phyloP scores from a whole-genome alignment of 2,888 invertebrate species.

The Orthosia gothica region DNA sequence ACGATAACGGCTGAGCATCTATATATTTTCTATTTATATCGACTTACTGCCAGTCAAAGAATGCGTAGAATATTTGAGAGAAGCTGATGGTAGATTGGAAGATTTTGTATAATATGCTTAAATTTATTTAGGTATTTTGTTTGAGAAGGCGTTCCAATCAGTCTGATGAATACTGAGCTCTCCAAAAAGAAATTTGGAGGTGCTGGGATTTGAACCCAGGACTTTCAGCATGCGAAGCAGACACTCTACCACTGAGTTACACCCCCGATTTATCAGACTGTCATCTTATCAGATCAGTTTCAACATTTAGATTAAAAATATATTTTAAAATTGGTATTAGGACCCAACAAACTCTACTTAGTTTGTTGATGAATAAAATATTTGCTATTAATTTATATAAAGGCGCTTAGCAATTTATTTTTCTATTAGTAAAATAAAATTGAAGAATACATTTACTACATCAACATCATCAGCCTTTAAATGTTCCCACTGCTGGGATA shows the following conservation, averaged over 20 bases:
- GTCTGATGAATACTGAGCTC: too few relatives aligned
- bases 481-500: too few relatives aligned
- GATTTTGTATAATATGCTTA: too few relatives aligned
- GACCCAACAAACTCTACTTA: constrained; percentile 1
- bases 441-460: too few relatives aligned
- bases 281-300: not conserved
- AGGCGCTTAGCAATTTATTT: constrained; percentile 38
- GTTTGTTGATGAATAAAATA: constrained; percentile 40
- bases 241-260: constrained; percentile 92
- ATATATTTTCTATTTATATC: constrained; percentile 46
- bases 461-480: too few relatives aligned
- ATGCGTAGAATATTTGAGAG: not conserved
- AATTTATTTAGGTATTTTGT: not conserved
- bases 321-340: not conserved
- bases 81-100: not conserved
- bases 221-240: constrained; percentile 93
- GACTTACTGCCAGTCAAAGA: not conserved
- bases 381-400: constrained; percentile 39
- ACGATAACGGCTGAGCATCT: constrained; percentile 33
- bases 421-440: too few relatives aligned
- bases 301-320: not conserved
- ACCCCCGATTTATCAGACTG: constrained; percentile 75
- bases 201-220: constrained; percentile 93
- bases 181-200: constrained; percentile 83
- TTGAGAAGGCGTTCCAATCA: not conserved